Conservation (phyloP, 2,113 vertebrate genomes). For the Phalacrocorax brasilianus region DNA sequence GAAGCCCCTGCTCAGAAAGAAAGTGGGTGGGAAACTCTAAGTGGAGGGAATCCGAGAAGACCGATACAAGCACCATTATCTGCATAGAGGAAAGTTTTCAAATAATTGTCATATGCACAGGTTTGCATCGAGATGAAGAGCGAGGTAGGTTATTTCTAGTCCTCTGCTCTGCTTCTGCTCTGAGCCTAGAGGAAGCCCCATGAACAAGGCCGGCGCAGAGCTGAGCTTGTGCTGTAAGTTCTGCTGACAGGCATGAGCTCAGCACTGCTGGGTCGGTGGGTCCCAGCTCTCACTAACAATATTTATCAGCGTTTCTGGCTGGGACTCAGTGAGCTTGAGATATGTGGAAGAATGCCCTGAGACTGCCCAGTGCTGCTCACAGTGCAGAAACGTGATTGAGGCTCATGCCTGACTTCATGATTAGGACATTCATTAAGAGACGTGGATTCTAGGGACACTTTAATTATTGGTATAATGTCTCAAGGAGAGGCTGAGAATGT, state of each 20-base stretch:
- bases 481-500: background rate
- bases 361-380: background rate
- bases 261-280: accelerated
- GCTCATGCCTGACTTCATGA: accelerated
- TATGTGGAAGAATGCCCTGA: background rate
- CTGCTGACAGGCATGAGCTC: background rate
- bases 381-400: background rate
- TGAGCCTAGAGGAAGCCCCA: background rate
- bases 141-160: background rate
- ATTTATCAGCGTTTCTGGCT: background rate
- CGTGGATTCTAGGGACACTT: background rate
- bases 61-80: background rate
- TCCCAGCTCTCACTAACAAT: background rate
- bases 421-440: background rate
- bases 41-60: background rate
- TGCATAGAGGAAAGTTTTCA: background rate
- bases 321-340: background rate
- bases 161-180: background rate
- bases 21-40: background rate
- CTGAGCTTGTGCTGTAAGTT: background rate
- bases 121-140: background rate
- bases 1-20: background rate
- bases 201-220: accelerated
- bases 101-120: background rate
- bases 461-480: background rate